Base-by-base conservation (phyloP, 2,888 invertebrate species). In the Pycnomerus fuliginosus region DNA sequence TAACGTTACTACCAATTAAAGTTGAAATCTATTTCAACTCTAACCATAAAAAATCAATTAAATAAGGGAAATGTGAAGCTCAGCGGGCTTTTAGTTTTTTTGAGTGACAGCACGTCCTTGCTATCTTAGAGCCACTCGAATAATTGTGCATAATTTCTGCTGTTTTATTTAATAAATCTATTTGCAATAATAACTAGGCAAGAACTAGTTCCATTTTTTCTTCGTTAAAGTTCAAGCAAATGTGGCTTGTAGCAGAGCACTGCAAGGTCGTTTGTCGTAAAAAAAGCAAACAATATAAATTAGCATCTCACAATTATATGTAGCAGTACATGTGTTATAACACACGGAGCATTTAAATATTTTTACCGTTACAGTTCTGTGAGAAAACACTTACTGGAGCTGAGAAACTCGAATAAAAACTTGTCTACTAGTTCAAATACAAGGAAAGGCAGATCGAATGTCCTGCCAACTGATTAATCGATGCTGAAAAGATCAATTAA, bases 131-230 rank as follows among this genome's bases (percentile, higher is more conserved):
- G n/a, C n/a, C n/a, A n/a, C n/a, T 36, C 36, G 36, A 23, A 35
- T 42, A 36, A 42, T 42, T 27, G 30, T 16, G 16, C 37, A 39
- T 44, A 44, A 44, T 39, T 39, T 36, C 40, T 35, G 40, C 35
- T 31, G 40, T 40, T 45, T 45, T 36, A 36, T 40, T 35, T 39
- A 44, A 44, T 39, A 44, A 44, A 44, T 24, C 45, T 40, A 33
- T 27, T 36, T 47, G 31, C 37, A 51, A 52, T 53, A 54, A 53
- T 49, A 53, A 53, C 57, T 34, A 51, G 48, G 43, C 45, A 43
- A 48, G 51, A 52, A 56, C 53, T 55, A 56, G 61, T 57, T 58
- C 47, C 32, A 56, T 58, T 57, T 61, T 60, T 60, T 53, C 48
- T 32, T 16, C 36, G 48, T 42, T 60, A 61, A 61, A 61, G 59